Evolutionary conservation across 2,888 invertebrate species (phyloP).

Genomic region (Tricholauxania praeusta): DNA sequence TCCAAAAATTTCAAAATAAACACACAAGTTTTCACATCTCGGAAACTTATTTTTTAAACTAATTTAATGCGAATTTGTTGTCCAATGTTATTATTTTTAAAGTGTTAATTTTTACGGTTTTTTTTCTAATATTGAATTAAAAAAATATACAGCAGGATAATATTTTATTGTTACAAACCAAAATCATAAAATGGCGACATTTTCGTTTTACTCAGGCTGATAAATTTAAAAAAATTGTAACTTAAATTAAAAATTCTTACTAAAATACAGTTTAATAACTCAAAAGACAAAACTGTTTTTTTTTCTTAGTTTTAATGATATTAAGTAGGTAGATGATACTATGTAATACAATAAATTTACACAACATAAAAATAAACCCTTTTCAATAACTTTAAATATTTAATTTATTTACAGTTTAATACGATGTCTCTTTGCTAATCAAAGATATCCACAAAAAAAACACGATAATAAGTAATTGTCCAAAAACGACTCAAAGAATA

Average conservation of each 20-base stretch:
- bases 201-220: neutral
- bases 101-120: too few relatives aligned
- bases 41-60: too few relatives aligned
- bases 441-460: constrained; percentile 57
- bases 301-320: neutral
- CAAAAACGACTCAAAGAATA: constrained; percentile 43
- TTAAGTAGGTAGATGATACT: neutral
- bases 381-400: constrained; percentile 30
- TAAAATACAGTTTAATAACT: neutral
- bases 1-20: too few relatives aligned
- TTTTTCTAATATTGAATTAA: too few relatives aligned
- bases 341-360: neutral
- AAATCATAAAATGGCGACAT: neutral
- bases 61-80: too few relatives aligned
- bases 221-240: neutral
- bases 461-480: constrained; percentile 48
- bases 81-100: too few relatives aligned
- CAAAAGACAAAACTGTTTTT: neutral
- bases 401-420: constrained; percentile 57
- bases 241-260: neutral
- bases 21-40: too few relatives aligned
- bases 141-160: too few relatives aligned
- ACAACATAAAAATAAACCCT: neutral
- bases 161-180: too few relatives aligned
- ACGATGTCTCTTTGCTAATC: constrained; percentile 61